Percentiles rank a stretch among this genome's conserved stretches.
Conservation (phyloP, 2,888 invertebrate species). For the Lasioglossum figueresi region DNA sequence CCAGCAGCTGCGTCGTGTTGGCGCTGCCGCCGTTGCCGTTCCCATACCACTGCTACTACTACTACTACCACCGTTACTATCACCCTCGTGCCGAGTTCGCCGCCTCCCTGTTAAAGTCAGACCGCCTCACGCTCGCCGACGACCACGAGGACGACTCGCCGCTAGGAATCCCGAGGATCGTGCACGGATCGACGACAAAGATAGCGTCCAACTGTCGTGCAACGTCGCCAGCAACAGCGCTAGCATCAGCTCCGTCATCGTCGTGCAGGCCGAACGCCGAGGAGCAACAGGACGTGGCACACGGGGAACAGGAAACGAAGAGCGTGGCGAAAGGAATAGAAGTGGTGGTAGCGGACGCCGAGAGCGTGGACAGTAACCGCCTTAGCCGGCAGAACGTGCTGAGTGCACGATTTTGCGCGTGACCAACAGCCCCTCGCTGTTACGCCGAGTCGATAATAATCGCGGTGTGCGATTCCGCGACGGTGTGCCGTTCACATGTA, state of each 20-base stretch:
- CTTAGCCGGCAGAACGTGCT: constrained; percentile 51
- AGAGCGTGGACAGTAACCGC: constrained; percentile 51
- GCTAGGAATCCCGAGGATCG: constrained; percentile 20
- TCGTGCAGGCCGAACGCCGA: constrained; percentile 19
- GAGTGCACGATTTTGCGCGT: constrained; percentile 65
- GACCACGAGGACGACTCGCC: constrained; percentile 47
- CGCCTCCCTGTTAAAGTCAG: constrained; percentile 43
- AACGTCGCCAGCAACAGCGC: background rate
- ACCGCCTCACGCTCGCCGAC: constrained; percentile 32
- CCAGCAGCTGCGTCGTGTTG: constrained; percentile 54
- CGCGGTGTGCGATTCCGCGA: constrained; percentile 41
- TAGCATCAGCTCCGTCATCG: background rate
- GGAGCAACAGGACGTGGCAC: constrained; percentile 45
- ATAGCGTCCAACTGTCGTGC: background rate
- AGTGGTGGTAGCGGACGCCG: constrained; percentile 34
- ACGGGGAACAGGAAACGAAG: constrained; percentile 30
- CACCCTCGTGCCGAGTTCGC: constrained; percentile 53
- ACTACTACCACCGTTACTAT: background rate
- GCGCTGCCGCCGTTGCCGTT: constrained; percentile 53
- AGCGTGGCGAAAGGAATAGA: constrained; percentile 24
- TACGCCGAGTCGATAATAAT: constrained; percentile 61
- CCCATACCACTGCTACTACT: constrained; percentile 38
- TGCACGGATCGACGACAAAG: background rate
- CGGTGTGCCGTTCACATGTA: constrained; percentile 35
- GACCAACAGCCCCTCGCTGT: constrained; percentile 70